Evolutionary conservation across 2,888 invertebrate species (phyloP).

Genomic region (Cactoblastis cactorum): DNA sequence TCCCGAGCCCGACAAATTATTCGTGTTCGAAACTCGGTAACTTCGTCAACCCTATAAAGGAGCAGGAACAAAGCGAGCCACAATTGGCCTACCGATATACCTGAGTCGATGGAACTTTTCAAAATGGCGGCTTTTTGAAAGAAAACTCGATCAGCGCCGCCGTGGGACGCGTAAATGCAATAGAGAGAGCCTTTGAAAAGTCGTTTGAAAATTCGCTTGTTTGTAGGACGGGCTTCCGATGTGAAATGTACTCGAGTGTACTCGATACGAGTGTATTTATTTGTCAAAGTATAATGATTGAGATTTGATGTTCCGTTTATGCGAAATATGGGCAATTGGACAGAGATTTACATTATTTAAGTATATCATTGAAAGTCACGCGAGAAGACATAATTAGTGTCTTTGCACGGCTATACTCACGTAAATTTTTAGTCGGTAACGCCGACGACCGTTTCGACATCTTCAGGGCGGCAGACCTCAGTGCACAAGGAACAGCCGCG

Average conservation of each 20-base stretch:
- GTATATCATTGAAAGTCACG: too few species aligned
- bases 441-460: too few species aligned
- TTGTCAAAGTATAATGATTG: background rate
- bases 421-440: too few species aligned
- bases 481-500: too few species aligned
- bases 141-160: conserved; percentile 71
- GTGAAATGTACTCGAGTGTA: conserved; percentile 4
- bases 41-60: conserved; percentile 74
- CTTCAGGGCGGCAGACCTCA: too few species aligned
- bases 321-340: too few species aligned
- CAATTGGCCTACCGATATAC: conserved; percentile 68
- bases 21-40: conserved; percentile 72
- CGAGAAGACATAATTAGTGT: too few species aligned
- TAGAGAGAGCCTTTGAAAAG: conserved; percentile 72
- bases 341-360: too few species aligned
- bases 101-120: conserved; percentile 71
- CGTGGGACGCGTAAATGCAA: conserved; percentile 77
- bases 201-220: conserved; percentile 58
- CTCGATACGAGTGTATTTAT: conserved; percentile 4
- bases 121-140: conserved; percentile 76
- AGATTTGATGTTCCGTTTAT: background rate
- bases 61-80: conserved; percentile 75
- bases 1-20: conserved; percentile 74
- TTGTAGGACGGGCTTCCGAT: conserved; percentile 24
- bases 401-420: too few species aligned